Evolutionary conservation across 2,888 invertebrate species (phyloP), one percentile per base, ranked within the genome.

Genomic region (Chaitophorus viminalis): DNA sequence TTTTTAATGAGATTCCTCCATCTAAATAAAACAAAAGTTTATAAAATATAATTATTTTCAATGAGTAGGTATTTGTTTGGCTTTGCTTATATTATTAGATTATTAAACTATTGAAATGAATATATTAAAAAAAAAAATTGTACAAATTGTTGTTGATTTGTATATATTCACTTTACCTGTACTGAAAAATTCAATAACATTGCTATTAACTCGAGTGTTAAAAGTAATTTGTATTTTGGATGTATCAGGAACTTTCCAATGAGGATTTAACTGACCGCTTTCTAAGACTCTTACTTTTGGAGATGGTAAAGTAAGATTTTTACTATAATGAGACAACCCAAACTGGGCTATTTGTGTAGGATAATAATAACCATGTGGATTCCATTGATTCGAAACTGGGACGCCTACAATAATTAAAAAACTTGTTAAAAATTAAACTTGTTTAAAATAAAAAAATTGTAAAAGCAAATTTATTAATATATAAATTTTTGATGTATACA

Each of bases 321-420:
- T 98, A 92, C 98, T 98, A 92, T 98, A 99, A 92, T 99, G 99
- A 18, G 98, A 97, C 88, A 99, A 92, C 0, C 98, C 99, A 91
- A 97, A 99, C 92, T 99, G 99, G 11, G 99, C 98, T 90, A 99
- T 98, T 92, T 99, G 99, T 1, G 98, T 99, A 0, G 99, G 98
- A 92, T 99, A 99, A 92, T 95, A 98, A 92, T 99, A 99, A 0
- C 99, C 99, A 89, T 95, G 94, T 65, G 96, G 95, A 90, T 98
- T 97, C 99, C 99, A 99, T 91, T 98, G 98, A 0, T 96, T 97
- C n/a, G 97, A 97, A 85, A 98, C 95, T 0, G 98, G 98, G 29
- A 98, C 98, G 78, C 92, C 93, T 92, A 90, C 6, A 54, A 68
- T 18, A 52, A 70, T 39, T 18, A 75, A 68, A 54, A 39, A 74